These are phyloP conservation scores for Adelges cooleyi DNA, from an alignment of 1,140 invertebrate species.

Conservation along the genomic window DNA sequence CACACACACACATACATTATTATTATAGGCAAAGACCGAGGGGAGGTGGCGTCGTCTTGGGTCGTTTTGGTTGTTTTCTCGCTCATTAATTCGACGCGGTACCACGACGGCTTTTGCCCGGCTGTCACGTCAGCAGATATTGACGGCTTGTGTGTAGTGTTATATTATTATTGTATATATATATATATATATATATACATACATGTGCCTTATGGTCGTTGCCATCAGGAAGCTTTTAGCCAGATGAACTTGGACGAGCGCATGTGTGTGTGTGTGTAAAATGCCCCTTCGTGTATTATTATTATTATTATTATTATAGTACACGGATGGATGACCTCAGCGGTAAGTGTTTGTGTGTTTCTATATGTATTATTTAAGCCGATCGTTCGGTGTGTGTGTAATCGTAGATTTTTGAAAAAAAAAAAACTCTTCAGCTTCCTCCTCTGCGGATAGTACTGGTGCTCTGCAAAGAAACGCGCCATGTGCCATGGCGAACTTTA, in stretches of 20 bases:
- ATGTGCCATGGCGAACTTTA: slow-evolving; percentile 20
- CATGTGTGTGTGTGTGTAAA: neutral
- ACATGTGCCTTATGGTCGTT: no score
- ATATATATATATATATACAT: no score
- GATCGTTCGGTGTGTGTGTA: no score
- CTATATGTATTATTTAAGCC: no score
- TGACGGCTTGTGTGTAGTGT: no score
- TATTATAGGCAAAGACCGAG: neutral
- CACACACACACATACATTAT: neutral
- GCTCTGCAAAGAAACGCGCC: neutral
- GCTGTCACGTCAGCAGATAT: neutral
- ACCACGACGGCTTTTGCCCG: neutral
- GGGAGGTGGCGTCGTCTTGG: neutral
- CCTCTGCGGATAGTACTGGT: no score
- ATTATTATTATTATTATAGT: no score
- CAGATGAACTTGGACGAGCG: slow-evolving; percentile 14
- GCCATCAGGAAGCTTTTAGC: slow-evolving; percentile 19
- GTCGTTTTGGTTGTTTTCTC: slow-evolving; percentile 9
- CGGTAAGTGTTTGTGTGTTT: no score
- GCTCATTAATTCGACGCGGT: slow-evolving; percentile 16
- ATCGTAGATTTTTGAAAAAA: no score
- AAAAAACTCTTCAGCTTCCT: no score
- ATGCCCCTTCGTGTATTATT: neutral
- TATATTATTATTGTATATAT: no score
- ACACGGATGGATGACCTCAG: slow-evolving; percentile 21